Evolutionary conservation across 1,140 invertebrate species (phyloP).

Genomic region (Cyrtorhinus lividipennis): DNA sequence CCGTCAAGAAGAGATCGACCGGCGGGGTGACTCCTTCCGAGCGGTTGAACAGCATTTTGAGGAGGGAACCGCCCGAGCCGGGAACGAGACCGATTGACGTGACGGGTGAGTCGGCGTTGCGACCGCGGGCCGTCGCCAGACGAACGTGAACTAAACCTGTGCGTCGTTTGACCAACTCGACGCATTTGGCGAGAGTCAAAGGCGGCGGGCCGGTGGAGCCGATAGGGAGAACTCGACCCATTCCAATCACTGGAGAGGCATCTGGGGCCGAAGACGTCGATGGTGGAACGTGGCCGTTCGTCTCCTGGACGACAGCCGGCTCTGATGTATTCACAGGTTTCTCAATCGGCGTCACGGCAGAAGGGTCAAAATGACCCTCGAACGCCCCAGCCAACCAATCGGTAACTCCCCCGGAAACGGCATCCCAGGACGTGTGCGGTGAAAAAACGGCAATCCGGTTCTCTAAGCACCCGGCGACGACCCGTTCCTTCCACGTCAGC

Average conservation of each 20-base stretch:
- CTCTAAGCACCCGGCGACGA: constrained; percentile 67
- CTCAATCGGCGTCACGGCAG: constrained; percentile 16
- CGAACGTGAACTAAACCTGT: constrained; percentile 52
- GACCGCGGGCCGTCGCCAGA: constrained; percentile 43
- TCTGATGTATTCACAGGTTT: neutral
- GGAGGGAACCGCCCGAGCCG: constrained; percentile 66
- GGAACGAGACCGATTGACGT: constrained; percentile 68
- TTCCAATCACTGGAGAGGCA: constrained; percentile 34
- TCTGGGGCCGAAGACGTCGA: neutral
- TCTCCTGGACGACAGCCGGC: too few species aligned
- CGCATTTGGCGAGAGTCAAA: constrained; percentile 43
- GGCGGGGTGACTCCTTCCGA: constrained; percentile 26
- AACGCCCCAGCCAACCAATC: constrained; percentile 79
- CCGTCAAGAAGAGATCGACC: constrained; percentile 75
- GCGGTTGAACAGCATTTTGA: constrained; percentile 33
- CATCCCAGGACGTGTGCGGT: constrained; percentile 84
- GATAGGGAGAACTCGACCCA: constrained; percentile 40
- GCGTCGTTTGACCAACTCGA: constrained; percentile 54
- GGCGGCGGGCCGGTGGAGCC: constrained; percentile 29
- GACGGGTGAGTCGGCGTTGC: constrained; percentile 31
- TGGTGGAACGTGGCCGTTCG: neutral
- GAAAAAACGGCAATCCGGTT: constrained; percentile 82
- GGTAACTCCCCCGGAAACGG: constrained; percentile 67
- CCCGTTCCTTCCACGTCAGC: constrained; percentile 59
- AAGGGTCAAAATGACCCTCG: neutral